phyloP scores from a whole-genome alignment of 2,113 vertebrate genomes.

The Corythornis vintsioides region DNA sequence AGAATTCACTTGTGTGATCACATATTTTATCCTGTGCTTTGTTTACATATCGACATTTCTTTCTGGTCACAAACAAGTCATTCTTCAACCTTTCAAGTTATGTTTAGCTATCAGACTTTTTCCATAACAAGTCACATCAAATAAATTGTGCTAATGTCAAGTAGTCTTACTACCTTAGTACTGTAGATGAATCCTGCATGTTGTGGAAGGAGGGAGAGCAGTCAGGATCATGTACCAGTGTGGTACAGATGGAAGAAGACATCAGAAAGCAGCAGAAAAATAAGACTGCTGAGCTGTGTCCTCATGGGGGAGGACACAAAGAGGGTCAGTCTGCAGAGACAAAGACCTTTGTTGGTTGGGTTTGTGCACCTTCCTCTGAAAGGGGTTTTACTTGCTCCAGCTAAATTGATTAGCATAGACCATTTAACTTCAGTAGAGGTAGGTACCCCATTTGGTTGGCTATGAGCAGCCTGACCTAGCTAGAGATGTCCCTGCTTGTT shows the following conservation, averaged over 20 bases:
- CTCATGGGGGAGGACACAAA: neutral
- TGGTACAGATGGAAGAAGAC: neutral
- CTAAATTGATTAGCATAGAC: neutral
- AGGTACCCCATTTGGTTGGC: neutral
- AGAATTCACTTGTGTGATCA: neutral
- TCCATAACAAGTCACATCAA: neutral
- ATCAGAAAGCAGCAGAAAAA: neutral
- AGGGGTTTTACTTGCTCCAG: neutral
- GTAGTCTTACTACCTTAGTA: neutral
- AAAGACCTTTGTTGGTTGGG: neutral
- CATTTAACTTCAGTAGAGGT: neutral
- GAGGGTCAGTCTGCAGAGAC: neutral
- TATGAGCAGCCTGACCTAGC: neutral
- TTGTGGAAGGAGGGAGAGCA: neutral
- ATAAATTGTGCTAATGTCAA: neutral
- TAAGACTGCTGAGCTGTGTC: neutral
- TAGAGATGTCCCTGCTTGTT: too few relatives aligned
- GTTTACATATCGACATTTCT: neutral
- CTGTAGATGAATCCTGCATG: neutral
- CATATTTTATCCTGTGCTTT: neutral
- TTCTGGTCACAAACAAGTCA: neutral
- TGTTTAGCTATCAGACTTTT: neutral
- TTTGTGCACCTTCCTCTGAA: neutral
- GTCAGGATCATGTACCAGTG: neutral
- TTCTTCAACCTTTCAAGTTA: neutral